These are phyloP conservation scores for Micrastur ruficollis DNA, from an alignment of 2,797 vertebrate genomes.

Conservation along the genomic window DNA sequence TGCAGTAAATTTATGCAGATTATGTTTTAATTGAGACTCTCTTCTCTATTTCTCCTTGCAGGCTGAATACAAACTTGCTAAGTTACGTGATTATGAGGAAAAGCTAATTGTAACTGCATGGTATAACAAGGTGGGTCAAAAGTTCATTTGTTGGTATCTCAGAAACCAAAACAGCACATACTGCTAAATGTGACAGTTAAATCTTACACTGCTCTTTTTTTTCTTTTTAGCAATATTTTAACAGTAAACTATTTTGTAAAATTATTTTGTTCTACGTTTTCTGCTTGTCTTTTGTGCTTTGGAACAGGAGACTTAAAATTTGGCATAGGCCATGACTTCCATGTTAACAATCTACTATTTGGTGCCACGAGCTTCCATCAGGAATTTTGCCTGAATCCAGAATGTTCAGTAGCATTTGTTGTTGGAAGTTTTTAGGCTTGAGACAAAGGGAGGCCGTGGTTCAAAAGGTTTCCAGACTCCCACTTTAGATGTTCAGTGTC, in stretches of 20 bases:
- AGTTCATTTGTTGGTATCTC: neutral
- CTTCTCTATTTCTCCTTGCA: conserved; percentile 35
- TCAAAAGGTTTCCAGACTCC: neutral
- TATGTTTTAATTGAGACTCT: neutral
- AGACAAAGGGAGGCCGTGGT: neutral
- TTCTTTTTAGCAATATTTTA: neutral
- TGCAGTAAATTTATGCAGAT: neutral
- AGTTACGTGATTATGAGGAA: conserved; percentile 92
- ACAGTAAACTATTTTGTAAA: neutral
- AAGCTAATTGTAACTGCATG: conserved; percentile 96
- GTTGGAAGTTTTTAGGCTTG: neutral
- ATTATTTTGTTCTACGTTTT: neutral
- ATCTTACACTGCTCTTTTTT: neutral
- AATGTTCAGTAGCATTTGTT: neutral
- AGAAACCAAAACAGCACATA: neutral
- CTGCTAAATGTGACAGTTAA: neutral
- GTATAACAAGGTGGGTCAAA: conserved; percentile 91
- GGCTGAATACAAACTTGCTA: conserved; percentile 91
- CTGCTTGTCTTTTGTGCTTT: neutral
- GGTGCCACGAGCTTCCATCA: neutral
- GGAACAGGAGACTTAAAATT: neutral
- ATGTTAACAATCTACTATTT: neutral
- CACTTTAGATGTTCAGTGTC: neutral
- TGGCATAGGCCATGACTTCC: neutral
- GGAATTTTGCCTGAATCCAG: too few species aligned